These are phyloP conservation scores for Drosophila falleni DNA, from an alignment of 2,888 invertebrate genomes.

Conservation along the genomic window DNA sequence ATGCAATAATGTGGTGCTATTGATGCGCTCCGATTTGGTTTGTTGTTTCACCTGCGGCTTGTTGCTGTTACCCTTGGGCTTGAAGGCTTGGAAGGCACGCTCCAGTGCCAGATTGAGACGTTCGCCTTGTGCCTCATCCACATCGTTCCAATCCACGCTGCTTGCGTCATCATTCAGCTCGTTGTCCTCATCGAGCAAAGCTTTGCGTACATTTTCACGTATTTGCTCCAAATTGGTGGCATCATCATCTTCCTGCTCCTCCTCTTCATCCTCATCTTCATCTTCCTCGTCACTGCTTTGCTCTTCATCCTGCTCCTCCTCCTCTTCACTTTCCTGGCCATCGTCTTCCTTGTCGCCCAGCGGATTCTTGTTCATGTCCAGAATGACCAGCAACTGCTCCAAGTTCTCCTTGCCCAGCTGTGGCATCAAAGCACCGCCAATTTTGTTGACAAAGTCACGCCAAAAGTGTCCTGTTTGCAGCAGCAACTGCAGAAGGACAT, in stretches of 20 bases:
- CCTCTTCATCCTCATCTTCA: constrained; percentile 10
- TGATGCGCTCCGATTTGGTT: constrained; percentile 58
- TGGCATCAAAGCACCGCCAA: constrained; percentile 34
- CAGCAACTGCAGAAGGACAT: constrained; percentile 55
- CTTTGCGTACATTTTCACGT: constrained; percentile 66
- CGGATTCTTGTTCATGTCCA: constrained; percentile 62
- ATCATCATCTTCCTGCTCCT: background rate
- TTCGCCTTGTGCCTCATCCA: constrained; percentile 58
- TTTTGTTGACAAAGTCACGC: constrained; percentile 53
- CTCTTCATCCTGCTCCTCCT: background rate
- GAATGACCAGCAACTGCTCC: constrained; percentile 43
- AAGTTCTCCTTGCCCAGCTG: constrained; percentile 45
- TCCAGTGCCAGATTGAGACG: constrained; percentile 65
- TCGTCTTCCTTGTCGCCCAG: constrained; percentile 24
- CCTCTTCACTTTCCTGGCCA: constrained; percentile 5
- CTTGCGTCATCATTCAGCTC: constrained; percentile 41
- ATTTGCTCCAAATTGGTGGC: constrained; percentile 34
- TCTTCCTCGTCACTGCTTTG: background rate
- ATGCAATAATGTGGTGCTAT: constrained; percentile 51
- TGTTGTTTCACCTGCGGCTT: constrained; percentile 35
- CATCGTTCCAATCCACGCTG: constrained; percentile 74
- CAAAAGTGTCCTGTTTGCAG: constrained; percentile 50
- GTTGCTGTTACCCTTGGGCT: constrained; percentile 9
- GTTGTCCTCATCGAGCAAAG: constrained; percentile 31
- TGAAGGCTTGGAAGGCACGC: constrained; percentile 50